These are phyloP conservation scores for Rhimphoctona megacephalus DNA, from an alignment of 2,888 invertebrate genomes.

Conservation along the genomic window DNA sequence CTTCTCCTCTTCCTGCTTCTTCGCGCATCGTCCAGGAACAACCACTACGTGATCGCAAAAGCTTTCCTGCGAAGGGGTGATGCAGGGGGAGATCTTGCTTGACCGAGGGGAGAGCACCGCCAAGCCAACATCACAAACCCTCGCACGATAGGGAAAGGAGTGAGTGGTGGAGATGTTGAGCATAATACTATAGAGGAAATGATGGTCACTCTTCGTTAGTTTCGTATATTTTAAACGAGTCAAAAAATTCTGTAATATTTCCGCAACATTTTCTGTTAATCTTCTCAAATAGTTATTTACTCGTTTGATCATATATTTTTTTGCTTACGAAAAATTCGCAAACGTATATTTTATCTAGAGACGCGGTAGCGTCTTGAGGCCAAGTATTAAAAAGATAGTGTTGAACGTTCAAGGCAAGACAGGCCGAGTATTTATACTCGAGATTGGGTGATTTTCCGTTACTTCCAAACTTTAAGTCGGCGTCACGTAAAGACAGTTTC, in stretches of 20 bases:
- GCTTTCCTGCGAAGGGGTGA: conserved; percentile 51
- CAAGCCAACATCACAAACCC: conserved; percentile 51
- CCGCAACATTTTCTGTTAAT: background rate
- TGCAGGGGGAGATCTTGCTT: conserved; percentile 53
- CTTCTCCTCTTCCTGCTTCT: conserved; percentile 74
- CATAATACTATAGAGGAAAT: conserved; percentile 31
- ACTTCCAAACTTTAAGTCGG: too few species aligned
- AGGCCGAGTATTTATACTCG: too few species aligned
- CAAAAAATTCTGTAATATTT: background rate
- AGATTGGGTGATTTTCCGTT: too few species aligned
- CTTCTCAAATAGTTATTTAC: background rate
- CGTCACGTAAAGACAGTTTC: too few species aligned
- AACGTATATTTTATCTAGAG: background rate
- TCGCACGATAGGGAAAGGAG: conserved; percentile 54
- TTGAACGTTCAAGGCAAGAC: too few species aligned
- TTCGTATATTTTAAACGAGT: background rate
- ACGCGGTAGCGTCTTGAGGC: too few species aligned
- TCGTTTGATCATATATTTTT: background rate
- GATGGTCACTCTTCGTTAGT: conserved; percentile 18
- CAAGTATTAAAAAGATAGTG: too few species aligned
- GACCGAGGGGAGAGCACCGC: conserved; percentile 67
- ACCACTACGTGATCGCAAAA: conserved; percentile 62
- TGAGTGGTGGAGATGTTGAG: conserved; percentile 37
- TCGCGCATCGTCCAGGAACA: conserved; percentile 72
- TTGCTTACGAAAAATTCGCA: background rate